These are phyloP conservation scores for Phylloscopus whistleri DNA, from an alignment of 2,113 vertebrate genomes.

Conservation along the genomic window DNA sequence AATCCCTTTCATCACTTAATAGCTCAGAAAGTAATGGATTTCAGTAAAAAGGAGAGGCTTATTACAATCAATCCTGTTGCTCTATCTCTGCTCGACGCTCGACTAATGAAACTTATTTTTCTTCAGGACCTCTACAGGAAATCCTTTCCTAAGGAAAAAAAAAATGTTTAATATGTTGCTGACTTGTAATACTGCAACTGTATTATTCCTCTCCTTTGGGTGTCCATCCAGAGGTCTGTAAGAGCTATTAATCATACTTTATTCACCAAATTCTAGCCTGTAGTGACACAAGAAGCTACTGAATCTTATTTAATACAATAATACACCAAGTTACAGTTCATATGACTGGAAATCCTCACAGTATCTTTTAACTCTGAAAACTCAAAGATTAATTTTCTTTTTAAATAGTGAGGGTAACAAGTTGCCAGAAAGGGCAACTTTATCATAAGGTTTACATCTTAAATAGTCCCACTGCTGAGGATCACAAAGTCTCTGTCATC, in stretches of 20 bases:
- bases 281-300: neutral
- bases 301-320: neutral
- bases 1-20: slow-evolving; percentile 79
- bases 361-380: neutral
- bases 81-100: slow-evolving; percentile 50
- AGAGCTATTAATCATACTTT: neutral
- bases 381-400: neutral
- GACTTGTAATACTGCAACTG: neutral
- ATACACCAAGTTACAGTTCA: neutral
- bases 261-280: neutral
- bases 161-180: neutral
- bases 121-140: slow-evolving; percentile 57
- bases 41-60: slow-evolving; percentile 67
- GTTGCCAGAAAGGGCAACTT: neutral
- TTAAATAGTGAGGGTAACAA: neutral
- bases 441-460: neutral
- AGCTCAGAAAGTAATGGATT: slow-evolving; percentile 76
- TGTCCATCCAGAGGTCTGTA: neutral
- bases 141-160: slow-evolving; percentile 50
- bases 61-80: slow-evolving; percentile 68
- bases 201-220: slow-evolving; percentile 20
- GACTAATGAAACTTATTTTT: slow-evolving; percentile 70
- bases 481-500: neutral
- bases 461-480: neutral
- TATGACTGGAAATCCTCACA: neutral